Conservation (phyloP, 2,113 vertebrate genomes). For the Lates calcarifer region DNA sequence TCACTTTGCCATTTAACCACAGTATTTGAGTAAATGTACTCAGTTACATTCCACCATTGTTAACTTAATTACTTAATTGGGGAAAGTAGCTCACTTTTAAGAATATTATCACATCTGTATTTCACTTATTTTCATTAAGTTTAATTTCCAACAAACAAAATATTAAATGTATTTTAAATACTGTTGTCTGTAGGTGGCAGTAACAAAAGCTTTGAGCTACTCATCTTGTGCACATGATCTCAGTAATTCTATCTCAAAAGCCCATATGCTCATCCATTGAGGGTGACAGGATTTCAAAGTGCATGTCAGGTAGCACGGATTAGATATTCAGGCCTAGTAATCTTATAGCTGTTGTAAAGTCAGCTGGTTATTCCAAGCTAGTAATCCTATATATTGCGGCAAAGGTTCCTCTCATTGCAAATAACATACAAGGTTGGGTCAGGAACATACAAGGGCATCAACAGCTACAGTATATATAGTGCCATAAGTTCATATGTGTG, state of each 20-base stretch:
- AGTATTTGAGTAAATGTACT: no score
- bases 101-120: neutral
- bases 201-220: slow-evolving; percentile 26
- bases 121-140: neutral
- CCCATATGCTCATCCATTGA: slow-evolving; percentile 65
- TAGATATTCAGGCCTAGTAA: slow-evolving; percentile 74
- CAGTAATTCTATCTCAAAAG: slow-evolving; percentile 69
- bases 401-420: slow-evolving; percentile 51
- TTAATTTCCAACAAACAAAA: neutral
- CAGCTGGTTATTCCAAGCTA: slow-evolving; percentile 69
- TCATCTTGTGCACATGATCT: slow-evolving; percentile 57
- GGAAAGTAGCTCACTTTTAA: neutral
- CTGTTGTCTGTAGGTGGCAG: neutral
- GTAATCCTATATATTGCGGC: slow-evolving; percentile 75
- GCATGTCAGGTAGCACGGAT: slow-evolving; percentile 68
- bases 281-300: slow-evolving; percentile 74
- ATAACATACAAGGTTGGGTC: slow-evolving; percentile 49
- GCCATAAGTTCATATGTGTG: neutral
- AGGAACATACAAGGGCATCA: slow-evolving; percentile 43
- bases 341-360: slow-evolving; percentile 67
- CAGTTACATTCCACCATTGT: no score
- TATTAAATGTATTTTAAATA: neutral
- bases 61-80: neutral
- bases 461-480: slow-evolving; percentile 7
- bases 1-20: no score